Base-by-base conservation (phyloP, 1,140 invertebrate genomes). In the Pseudomyrmex concolor region DNA sequence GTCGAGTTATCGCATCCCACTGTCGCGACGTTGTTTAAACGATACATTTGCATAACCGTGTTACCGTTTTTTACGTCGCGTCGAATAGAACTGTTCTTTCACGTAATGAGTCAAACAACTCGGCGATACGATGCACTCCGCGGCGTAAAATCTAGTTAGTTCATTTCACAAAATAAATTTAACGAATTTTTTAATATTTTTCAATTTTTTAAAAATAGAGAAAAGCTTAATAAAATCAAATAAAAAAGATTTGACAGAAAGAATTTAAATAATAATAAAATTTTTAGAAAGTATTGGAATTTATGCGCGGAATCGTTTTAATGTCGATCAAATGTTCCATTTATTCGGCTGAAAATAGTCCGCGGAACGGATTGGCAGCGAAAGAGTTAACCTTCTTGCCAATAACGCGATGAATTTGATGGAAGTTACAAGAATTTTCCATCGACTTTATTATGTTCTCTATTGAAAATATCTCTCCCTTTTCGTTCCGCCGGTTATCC, bases 1-100 rank as follows among this genome's bases (percentile, higher is more conserved):
- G 25, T 77, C 62, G 73, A 77, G 67, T 77, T 77, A 77, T 77
- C 73, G 63, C 60, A 62, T 66, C 60, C 66, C 12, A 1, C 7
- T 50, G 19, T 22, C 66, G 19, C 51, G 63, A 45, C 63, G 74
- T 68, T 66, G n/a, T 76, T 76, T 43, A 54, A 66, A 76, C 60
- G 60, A 76, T 43, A 54, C 51, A 76, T 66, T 76, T 66, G 4
- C 72, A 51, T 22, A n/a, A 74, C 7, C n/a, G n/a, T 13, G 15
- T 43, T 71, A 43, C 15, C 22, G n/a, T n/a, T 66, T 64, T 50
- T n/a, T 22, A 9, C n/a, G 54, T 76, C 48, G 12, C 25, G 73
- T 34, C 22, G 12, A 25, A 60, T 51, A 17, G 48, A 62, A 25
- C 72, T 19, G 7, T 17, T 74, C 12, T 50, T 15, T n/a, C 43